Conservation (phyloP, 2,113 vertebrate genomes). For the Rattus rattus region DNA sequence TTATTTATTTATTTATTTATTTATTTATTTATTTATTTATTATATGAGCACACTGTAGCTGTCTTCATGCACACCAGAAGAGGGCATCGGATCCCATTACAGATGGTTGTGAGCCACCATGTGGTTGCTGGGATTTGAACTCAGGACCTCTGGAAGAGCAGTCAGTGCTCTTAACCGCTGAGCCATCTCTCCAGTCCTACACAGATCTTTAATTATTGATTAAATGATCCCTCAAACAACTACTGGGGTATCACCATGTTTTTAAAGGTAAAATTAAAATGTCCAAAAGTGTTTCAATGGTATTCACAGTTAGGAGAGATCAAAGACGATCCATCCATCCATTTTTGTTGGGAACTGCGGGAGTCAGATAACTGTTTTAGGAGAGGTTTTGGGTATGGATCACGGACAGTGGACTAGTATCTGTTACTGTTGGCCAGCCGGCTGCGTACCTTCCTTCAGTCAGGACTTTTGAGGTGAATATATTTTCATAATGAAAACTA, state of each 20-base stretch:
- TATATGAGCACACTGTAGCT: no score
- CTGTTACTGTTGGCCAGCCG: conserved; percentile 1
- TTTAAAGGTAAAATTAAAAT: conserved; percentile 33
- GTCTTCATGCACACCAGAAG: no score
- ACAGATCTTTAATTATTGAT: conserved; percentile 16
- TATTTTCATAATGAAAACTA: background rate
- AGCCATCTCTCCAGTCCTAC: no score
- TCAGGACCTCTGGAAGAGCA: no score
- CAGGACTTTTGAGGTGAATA: conserved; percentile 29
- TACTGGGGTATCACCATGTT: background rate
- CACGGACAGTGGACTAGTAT: background rate
- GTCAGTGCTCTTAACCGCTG: no score
- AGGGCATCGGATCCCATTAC: no score
- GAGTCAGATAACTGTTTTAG: background rate
- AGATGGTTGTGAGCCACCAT: no score
- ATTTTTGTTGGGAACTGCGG: conserved; percentile 3
- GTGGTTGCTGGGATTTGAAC: no score
- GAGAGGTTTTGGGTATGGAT: background rate
- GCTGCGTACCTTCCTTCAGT: background rate
- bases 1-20: no score
- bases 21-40: no score
- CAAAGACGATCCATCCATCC: background rate
- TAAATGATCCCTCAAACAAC: background rate
- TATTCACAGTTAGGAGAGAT: background rate
- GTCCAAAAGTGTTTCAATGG: background rate